Evolutionary conservation across 2,113 vertebrate species (phyloP).

Genomic region (Entomyzon cyanotis): DNA sequence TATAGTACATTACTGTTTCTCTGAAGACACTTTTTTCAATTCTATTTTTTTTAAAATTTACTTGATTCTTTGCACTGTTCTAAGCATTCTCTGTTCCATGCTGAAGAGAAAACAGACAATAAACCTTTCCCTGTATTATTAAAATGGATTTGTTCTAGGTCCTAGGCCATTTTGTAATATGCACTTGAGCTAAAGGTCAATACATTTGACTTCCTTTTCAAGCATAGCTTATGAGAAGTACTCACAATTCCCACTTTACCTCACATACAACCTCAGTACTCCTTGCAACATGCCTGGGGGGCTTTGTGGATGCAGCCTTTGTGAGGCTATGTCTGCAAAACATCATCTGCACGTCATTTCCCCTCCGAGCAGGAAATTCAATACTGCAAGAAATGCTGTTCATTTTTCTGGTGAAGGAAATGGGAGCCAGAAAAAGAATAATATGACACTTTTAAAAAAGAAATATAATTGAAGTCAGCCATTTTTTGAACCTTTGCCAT

Average conservation of each 20-base stretch:
- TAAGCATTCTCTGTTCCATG: neutral
- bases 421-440: neutral
- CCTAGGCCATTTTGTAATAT: neutral
- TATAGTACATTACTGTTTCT: neutral
- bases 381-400: neutral
- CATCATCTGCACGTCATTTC: neutral
- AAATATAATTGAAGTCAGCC: neutral
- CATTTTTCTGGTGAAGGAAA: neutral
- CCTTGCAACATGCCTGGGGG: accelerated
- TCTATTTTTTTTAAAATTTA: neutral
- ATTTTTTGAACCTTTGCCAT: neutral
- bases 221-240: neutral
- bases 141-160: neutral
- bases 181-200: neutral
- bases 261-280: no score
- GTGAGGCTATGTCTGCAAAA: neutral
- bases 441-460: neutral
- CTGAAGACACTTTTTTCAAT: neutral
- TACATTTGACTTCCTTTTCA: neutral
- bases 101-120: neutral
- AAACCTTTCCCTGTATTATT: neutral
- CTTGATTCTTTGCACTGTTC: neutral
- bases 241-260: neutral
- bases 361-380: neutral
- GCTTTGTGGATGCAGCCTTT: neutral